Evolutionary conservation across 2,797 vertebrate genomes (phyloP), one percentile per base, ranked within the genome.

Genomic region (Fringilla coelebs): DNA sequence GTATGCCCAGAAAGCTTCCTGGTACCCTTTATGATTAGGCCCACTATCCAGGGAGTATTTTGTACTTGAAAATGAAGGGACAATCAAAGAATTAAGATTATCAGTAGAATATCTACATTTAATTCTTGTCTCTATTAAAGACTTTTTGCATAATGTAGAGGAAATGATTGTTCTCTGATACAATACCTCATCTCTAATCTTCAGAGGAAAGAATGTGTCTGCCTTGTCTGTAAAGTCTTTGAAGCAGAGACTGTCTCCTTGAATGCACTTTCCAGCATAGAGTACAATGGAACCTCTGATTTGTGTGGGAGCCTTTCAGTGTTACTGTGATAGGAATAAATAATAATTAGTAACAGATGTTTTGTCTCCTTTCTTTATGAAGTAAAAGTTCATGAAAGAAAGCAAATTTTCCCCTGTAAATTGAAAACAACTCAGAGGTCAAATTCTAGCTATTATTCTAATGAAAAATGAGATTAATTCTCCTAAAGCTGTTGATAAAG

Each of bases 341-440:
- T 96, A 95, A 81, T 92, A 93, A 96, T 92, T 91, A 95, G 58
- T 77, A 85, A 78, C 38, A 91, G 72, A 77, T 88, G 70, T 89
- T 93, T 89, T 91, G 22, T 70, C 76, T 72, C n/a, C 55, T 86
- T 91, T 83, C 55, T 91, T 85, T 71, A 54, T 76, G 65, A 87
- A 76, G 31, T n/a, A 26, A 41, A 80, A 89, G 55, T 71, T 43
- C 54, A 80, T 62, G 62, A 90, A 93, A 89, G 57, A 68, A 93
- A 92, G 43, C 17, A 80, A 87, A 46, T 63, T 91, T 92, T 80
- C 25, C 34, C 32, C 13, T 67, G 18, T 51, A 57, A 76, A 20
- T 57, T 81, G 66, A 86, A 93, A 88, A 90, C 57, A 71, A 93
- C 40, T 88, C 76, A 90, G 84, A 93, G 82, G 58, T 95, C 73